phyloP scores from a whole-genome alignment of 1,140 invertebrate species.

The Drosophila athabasca region DNA sequence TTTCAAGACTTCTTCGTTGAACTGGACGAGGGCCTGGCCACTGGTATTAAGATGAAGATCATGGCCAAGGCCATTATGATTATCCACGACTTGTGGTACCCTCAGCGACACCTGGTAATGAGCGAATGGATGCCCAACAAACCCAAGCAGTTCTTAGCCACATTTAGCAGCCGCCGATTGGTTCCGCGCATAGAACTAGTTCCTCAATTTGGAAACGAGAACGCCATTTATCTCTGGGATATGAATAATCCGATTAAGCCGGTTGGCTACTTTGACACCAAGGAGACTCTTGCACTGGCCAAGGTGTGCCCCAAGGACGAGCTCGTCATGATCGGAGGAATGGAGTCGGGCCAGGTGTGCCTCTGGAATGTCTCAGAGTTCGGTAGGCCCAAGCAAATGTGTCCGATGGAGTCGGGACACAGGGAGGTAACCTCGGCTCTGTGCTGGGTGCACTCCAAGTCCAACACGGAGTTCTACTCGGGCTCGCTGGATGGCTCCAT shows the following conservation, averaged over 20 bases:
- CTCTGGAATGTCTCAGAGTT: conserved; percentile 89
- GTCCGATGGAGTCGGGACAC: conserved; percentile 88
- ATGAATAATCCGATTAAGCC: conserved; percentile 93
- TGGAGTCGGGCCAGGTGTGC: conserved; percentile 91
- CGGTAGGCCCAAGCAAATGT: conserved; percentile 84
- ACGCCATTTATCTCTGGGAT: conserved; percentile 91
- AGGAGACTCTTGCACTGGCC: conserved; percentile 88
- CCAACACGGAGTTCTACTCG: conserved; percentile 92
- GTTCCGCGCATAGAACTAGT: not conserved
- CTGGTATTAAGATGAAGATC: conserved; percentile 57
- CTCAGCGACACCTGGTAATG: conserved; percentile 87
- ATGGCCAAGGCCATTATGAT: conserved; percentile 53
- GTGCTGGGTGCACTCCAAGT: conserved; percentile 91
- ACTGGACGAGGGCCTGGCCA: conserved; percentile 67
- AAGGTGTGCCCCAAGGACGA: conserved; percentile 94
- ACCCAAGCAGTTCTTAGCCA: conserved; percentile 89
- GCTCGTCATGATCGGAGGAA: conserved; percentile 90
- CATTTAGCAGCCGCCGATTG: conserved; percentile 85
- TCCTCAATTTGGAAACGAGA: conserved; percentile 83
- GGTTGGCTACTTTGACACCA: conserved; percentile 87
- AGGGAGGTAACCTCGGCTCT: conserved; percentile 88
- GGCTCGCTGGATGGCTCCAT: conserved; percentile 93
- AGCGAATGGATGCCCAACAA: conserved; percentile 92
- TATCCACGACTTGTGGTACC: conserved; percentile 83
- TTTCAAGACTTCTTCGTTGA: conserved; percentile 93